Conservation (phyloP, 2,888 invertebrate species). For the Napeogenes sylphis region DNA sequence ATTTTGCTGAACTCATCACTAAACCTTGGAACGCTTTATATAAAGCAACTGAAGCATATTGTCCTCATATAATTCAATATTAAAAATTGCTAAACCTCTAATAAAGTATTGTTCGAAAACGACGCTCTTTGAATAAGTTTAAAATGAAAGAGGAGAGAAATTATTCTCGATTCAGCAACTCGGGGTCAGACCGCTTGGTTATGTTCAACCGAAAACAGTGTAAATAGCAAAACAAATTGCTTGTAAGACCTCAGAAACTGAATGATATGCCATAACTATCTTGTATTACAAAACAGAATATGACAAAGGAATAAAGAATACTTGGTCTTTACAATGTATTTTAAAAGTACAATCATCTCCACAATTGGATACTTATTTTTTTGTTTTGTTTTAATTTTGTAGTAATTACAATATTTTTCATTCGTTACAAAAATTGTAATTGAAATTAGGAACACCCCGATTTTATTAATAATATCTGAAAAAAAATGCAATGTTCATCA, state of each 20-base stretch:
- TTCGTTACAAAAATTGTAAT: no score
- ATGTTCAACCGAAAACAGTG: background rate
- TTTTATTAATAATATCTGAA: background rate
- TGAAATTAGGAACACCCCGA: no score
- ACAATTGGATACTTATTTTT: no score
- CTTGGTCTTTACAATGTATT: no score
- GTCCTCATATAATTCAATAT: conserved; percentile 30
- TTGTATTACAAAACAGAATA: no score
- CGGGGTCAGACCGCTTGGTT: conserved; percentile 13
- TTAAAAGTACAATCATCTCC: no score
- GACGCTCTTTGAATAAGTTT: conserved; percentile 32
- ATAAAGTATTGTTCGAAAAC: conserved; percentile 34
- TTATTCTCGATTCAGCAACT: conserved; percentile 34
- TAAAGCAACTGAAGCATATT: conserved; percentile 6
- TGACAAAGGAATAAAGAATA: no score
- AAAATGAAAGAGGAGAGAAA: conserved; percentile 36
- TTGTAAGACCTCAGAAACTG: no score
- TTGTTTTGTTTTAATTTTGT: no score
- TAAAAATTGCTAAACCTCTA: conserved; percentile 36
- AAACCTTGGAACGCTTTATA: background rate
- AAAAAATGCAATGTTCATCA: background rate
- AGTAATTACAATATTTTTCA: no score
- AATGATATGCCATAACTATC: no score
- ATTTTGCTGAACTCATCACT: background rate
- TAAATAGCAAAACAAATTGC: background rate